A percentile compares a stretch with the other conserved stretches of the same genome.
phyloP scores from a whole-genome alignment of 1,140 invertebrate species.

The Aleiodes sp. region DNA sequence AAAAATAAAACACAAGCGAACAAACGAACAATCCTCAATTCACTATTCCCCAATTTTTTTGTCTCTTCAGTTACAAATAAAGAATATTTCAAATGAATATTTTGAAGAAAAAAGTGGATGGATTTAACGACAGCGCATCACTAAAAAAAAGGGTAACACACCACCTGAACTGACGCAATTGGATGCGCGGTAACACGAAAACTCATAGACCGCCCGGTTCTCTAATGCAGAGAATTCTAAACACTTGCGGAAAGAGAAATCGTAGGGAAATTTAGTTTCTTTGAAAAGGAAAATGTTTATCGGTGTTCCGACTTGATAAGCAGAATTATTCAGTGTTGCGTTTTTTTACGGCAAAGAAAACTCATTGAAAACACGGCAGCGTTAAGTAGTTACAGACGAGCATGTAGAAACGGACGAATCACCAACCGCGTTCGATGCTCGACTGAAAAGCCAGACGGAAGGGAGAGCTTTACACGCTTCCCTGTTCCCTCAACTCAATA shows the following conservation, averaged over 20 bases:
- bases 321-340: too few relatives aligned
- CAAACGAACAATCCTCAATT: neutral
- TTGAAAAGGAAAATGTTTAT: too few relatives aligned
- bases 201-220: too few relatives aligned
- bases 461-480: slow-evolving; percentile 11
- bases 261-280: too few relatives aligned
- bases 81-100: neutral
- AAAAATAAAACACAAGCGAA: neutral
- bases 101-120: neutral
- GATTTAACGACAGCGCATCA: neutral
- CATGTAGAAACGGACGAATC: neutral
- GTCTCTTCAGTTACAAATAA: too few relatives aligned
- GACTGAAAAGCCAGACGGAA: slow-evolving; percentile 9
- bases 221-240: too few relatives aligned
- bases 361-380: too few relatives aligned
- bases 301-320: too few relatives aligned
- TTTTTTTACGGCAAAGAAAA: too few relatives aligned
- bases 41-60: too few relatives aligned
- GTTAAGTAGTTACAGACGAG: neutral
- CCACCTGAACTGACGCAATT: slow-evolving; percentile 8
- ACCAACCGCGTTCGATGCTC: neutral
- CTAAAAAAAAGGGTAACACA: neutral
- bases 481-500: neutral
- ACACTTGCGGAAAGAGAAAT: too few relatives aligned
- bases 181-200: slow-evolving; percentile 7